These are phyloP conservation scores for Nesogale talazaci DNA, from an alignment of 2,113 vertebrate species.

Conservation along the genomic window DNA sequence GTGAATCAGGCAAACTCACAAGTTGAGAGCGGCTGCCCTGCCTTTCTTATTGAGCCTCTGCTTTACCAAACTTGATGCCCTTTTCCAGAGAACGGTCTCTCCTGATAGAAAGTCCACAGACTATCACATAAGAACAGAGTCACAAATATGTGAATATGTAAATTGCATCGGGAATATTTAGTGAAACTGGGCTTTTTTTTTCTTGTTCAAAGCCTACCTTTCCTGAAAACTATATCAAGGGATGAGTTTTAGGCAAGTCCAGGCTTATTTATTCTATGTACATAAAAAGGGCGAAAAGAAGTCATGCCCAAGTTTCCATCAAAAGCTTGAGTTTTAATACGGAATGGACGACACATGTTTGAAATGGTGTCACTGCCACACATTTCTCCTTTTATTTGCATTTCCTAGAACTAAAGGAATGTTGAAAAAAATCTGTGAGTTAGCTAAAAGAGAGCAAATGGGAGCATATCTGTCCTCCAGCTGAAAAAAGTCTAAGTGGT, in stretches of 20 bases:
- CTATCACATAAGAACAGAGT: not conserved
- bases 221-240: not conserved
- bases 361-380: conserved; percentile 53
- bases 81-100: too few species aligned
- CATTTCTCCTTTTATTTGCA: conserved; percentile 72
- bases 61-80: too few species aligned
- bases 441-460: conserved; percentile 61
- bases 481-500: conserved; percentile 63
- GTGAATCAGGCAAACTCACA: too few species aligned
- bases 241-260: not conserved
- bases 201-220: not conserved
- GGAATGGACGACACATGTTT: conserved; percentile 71
- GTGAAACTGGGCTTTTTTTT: not conserved
- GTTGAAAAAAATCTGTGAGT: conserved; percentile 51
- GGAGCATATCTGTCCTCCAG: conserved; percentile 72
- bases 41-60: too few species aligned
- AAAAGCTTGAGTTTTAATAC: conserved; percentile 10
- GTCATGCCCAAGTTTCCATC: not conserved
- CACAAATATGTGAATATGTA: not conserved
- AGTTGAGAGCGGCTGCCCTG: too few species aligned
- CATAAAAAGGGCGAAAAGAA: not conserved
- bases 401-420: conserved; percentile 72
- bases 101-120: too few species aligned
- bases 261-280: not conserved
- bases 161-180: not conserved